Evolutionary conservation across 2,113 vertebrate genomes (phyloP).

Genomic region (Donacobius atricapilla): DNA sequence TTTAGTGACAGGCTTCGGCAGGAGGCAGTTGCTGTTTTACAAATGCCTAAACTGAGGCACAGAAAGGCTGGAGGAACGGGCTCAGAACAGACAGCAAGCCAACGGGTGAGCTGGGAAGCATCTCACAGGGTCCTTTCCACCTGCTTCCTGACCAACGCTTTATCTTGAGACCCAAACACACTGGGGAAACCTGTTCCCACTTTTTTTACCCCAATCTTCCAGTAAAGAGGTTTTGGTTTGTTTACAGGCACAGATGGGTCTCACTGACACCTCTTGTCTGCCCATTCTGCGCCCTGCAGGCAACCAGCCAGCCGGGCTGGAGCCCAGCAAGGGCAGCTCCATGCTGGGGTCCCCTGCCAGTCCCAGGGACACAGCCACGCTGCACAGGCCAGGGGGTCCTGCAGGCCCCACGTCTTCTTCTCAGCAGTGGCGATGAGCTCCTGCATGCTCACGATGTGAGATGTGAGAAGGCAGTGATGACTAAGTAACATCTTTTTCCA

Average conservation of each 20-base stretch:
- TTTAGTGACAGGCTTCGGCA: slow-evolving; percentile 19
- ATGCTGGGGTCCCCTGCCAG: rapidly evolving
- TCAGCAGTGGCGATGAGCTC: background rate
- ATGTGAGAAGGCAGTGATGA: background rate
- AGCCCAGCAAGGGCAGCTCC: background rate
- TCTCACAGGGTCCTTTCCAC: background rate
- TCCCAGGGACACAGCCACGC: background rate
- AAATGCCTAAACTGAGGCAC: background rate
- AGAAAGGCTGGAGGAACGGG: background rate
- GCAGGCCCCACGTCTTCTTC: background rate
- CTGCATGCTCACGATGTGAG: background rate
- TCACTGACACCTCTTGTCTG: background rate
- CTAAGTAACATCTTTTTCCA: background rate
- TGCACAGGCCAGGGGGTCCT: background rate
- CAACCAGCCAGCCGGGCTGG: background rate
- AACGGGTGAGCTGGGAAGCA: background rate
- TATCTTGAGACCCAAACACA: background rate
- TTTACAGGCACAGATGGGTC: background rate
- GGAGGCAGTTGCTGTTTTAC: slow-evolving; percentile 15
- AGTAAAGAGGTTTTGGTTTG: background rate
- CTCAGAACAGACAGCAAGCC: background rate
- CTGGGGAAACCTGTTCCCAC: background rate
- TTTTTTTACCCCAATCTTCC: background rate
- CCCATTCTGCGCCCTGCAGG: background rate
- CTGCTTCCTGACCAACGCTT: background rate